Evolutionary conservation across 1,140 invertebrate species (phyloP).

Genomic region (Stegodyphus mimosarum): DNA sequence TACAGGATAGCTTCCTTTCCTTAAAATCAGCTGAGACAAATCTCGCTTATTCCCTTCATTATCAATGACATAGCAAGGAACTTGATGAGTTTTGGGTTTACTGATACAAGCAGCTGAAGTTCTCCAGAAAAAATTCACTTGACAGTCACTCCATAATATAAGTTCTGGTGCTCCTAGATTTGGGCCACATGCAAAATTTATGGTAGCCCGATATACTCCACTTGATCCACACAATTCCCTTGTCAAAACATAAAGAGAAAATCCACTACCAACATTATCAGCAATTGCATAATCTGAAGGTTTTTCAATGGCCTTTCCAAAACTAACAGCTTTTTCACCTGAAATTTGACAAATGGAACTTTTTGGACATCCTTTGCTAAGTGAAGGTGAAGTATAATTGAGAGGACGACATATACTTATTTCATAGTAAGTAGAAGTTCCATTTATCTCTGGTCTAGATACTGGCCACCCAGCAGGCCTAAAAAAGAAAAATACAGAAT

Average conservation of each 20-base stretch:
- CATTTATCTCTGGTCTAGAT: constrained; percentile 23
- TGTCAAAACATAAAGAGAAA: constrained; percentile 30
- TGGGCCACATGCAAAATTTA: constrained; percentile 39
- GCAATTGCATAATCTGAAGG: constrained; percentile 5
- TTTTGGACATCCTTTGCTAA: constrained; percentile 25
- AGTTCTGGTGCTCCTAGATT: constrained; percentile 43
- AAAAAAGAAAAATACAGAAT: background rate
- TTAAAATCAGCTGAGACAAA: constrained; percentile 47
- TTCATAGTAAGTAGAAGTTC: constrained; percentile 1
- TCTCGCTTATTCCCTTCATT: constrained; percentile 50
- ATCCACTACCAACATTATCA: background rate
- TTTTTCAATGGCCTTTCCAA: constrained; percentile 24
- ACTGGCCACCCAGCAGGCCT: constrained; percentile 43
- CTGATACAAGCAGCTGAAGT: constrained; percentile 55
- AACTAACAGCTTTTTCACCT: constrained; percentile 20
- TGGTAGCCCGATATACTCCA: constrained; percentile 19
- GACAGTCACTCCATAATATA: constrained; percentile 28
- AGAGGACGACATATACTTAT: constrained; percentile 28
- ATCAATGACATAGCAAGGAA: constrained; percentile 60
- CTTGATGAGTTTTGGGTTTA: constrained; percentile 35
- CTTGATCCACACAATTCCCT: constrained; percentile 1
- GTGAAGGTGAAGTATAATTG: background rate
- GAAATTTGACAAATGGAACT: constrained; percentile 35
- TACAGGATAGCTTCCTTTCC: constrained; percentile 44
- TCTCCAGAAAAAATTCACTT: constrained; percentile 54